Conservation (phyloP, 2,888 invertebrate species). For the Microplitis manilae region DNA sequence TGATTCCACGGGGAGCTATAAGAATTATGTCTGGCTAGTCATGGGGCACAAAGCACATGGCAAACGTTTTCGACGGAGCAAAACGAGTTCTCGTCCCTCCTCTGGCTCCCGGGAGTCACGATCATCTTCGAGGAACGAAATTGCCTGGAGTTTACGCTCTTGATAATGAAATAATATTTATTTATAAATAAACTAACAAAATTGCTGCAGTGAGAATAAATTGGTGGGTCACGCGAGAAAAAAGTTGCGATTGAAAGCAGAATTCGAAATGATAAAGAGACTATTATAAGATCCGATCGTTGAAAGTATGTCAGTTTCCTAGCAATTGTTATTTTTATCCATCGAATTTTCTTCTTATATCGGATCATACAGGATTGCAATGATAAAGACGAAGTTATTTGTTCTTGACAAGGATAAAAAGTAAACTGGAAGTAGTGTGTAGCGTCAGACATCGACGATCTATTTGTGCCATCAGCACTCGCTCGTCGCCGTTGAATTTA, state of each 20-base stretch:
- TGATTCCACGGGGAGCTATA: constrained; percentile 32
- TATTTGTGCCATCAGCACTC: constrained; percentile 23
- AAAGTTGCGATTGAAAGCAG: not conserved
- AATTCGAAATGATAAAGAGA: not conserved
- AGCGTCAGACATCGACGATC: not conserved
- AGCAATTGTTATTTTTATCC: not conserved
- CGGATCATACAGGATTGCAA: not conserved
- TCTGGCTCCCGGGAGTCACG: constrained; percentile 14
- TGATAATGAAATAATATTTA: not conserved
- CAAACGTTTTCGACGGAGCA: constrained; percentile 9
- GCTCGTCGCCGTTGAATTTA: constrained; percentile 20
- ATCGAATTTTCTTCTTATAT: not conserved
- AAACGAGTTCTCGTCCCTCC: constrained; percentile 24
- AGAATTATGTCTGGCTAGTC: constrained; percentile 38
- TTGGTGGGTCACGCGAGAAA: not conserved
- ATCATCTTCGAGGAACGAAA: constrained; percentile 33
- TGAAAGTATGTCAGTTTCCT: not conserved
- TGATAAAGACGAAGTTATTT: not conserved
- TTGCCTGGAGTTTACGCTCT: constrained; percentile 2
- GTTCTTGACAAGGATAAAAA: not conserved
- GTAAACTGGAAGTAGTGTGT: not conserved
- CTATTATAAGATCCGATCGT: not conserved
- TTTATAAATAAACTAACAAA: not conserved
- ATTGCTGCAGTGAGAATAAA: no score
- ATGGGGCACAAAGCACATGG: constrained; percentile 29